Evolutionary conservation across 2,797 vertebrate genomes (phyloP).

Genomic region (Gallinago nigripennis): DNA sequence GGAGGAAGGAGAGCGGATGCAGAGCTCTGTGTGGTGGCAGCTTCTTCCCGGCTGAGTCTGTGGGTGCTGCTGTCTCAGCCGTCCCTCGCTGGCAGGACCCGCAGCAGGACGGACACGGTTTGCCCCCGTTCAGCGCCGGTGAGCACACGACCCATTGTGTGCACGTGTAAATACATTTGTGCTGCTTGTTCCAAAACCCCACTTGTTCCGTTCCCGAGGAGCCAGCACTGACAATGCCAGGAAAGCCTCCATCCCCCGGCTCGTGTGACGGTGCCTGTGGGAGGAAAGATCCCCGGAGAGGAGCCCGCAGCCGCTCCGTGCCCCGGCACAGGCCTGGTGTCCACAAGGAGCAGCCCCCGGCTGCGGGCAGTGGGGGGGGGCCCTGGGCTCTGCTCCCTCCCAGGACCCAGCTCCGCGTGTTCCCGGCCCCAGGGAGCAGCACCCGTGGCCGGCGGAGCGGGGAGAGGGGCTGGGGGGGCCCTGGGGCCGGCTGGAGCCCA

Average conservation of each 20-base stretch:
- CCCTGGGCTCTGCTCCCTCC: neutral
- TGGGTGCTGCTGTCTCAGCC: neutral
- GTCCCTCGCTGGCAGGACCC: neutral
- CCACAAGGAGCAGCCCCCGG: neutral
- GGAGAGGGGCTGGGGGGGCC: accelerated
- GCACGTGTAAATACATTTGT: neutral
- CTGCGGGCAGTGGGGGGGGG: accelerated
- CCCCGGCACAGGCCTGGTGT: neutral
- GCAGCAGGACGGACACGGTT: accelerated
- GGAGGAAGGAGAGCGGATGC: neutral
- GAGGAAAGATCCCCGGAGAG: slow-evolving; percentile 17
- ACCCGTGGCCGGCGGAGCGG: neutral
- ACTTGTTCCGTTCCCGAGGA: neutral
- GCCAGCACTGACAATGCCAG: slow-evolving; percentile 24
- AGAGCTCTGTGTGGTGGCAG: accelerated
- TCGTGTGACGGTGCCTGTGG: neutral
- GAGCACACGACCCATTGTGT: slow-evolving; percentile 17
- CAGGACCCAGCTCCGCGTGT: neutral
- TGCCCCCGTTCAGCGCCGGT: neutral
- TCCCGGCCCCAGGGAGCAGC: neutral
- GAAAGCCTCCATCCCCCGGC: neutral
- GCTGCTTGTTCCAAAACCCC: neutral
- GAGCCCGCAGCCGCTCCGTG: accelerated
- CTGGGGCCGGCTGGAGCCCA: accelerated
- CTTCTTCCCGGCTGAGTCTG: accelerated